Conservation (phyloP, 2,797 vertebrate species). For the Sebastes nivosus region DNA sequence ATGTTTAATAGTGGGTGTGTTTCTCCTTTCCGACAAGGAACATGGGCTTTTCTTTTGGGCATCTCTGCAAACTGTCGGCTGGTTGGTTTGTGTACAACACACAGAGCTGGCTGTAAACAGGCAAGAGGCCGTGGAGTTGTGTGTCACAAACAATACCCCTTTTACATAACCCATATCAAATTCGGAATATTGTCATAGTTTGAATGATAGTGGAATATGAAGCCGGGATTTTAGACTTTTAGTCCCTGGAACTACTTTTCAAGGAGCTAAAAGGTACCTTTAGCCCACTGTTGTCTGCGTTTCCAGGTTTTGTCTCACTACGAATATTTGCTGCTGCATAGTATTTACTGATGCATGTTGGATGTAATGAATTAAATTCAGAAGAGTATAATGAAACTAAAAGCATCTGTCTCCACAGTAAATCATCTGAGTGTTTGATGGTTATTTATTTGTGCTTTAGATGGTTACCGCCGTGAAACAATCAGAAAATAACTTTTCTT, state of each 20-base stretch:
- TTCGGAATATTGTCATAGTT: not conserved
- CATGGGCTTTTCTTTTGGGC: not conserved
- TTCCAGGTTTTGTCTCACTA: too few relatives aligned
- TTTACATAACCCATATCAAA: not conserved
- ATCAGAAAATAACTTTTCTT: too few relatives aligned
- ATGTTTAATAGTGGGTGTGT: not conserved
- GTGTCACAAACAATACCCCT: not conserved
- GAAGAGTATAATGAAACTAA: too few relatives aligned
- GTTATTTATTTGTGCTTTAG: too few relatives aligned
- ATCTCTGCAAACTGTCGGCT: not conserved
- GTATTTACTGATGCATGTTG: too few relatives aligned
- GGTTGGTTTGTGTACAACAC: not conserved
- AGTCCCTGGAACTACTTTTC: not conserved
- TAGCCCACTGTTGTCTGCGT: too few relatives aligned
- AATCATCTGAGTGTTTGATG: not conserved
- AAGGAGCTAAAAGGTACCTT: not conserved
- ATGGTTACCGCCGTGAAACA: too few relatives aligned
- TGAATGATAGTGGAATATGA: not conserved
- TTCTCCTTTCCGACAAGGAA: not conserved
- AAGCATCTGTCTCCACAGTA: not conserved
- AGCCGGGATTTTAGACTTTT: not conserved
- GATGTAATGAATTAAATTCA: too few relatives aligned
- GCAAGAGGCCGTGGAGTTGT: not conserved
- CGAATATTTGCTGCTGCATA: too few relatives aligned
- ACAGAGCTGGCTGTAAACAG: not conserved